Evolutionary conservation across 30 jellyfish, hydroid and myxozoan genomes (phyloP), one percentile per base, ranked within the genome.

Genomic region (Pelagia noctiluca): DNA sequence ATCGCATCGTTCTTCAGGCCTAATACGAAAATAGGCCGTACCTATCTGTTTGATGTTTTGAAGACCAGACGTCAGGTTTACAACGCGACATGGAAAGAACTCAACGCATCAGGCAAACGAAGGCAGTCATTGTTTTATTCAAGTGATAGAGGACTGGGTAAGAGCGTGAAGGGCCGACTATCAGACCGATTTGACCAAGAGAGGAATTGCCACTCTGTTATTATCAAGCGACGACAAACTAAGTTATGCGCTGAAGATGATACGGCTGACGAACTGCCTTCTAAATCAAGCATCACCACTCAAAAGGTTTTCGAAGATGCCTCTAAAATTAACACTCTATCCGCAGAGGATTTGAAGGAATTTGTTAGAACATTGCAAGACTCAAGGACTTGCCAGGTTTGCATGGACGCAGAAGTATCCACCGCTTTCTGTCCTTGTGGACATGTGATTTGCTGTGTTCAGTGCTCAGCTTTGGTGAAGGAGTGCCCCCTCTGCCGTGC

Each of bases 351-450:
- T 54, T 70, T 94, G 57, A 91, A 95, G 3, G 99, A 94, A 33
- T 88, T 84, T 46, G 99, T 94, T 5, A 57, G 90, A 49, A 84
- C 88, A 26, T 71, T 94, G 61, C 94, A 83, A 35, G 99, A 94
- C 24, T 82, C 96, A 18, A 87, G 95, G 61, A 80, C 90, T 28
- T 94, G 99, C 72, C 99, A 94, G 63, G 99, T 94, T 16, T 95
- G 99, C 77, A 89, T 95, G 98, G 99, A 95, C 80, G 67, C 73
- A 2, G 95, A 80, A 32, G 98, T 95, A 2, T 79, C 97, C 26
- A 89, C 98, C 3, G 98, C 99, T 13, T 95, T 95, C 69, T 95
- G 99, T 80, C 99, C 99, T 0, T 95, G 99, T 66, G 99, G 99
- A 0, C 99, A 95, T 71, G 97, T 90, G 30, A 97, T 95, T 1